Evolutionary conservation across 2,888 invertebrate species (phyloP), one percentile per base, ranked within the genome.

Genomic region (Acheta domesticus): DNA sequence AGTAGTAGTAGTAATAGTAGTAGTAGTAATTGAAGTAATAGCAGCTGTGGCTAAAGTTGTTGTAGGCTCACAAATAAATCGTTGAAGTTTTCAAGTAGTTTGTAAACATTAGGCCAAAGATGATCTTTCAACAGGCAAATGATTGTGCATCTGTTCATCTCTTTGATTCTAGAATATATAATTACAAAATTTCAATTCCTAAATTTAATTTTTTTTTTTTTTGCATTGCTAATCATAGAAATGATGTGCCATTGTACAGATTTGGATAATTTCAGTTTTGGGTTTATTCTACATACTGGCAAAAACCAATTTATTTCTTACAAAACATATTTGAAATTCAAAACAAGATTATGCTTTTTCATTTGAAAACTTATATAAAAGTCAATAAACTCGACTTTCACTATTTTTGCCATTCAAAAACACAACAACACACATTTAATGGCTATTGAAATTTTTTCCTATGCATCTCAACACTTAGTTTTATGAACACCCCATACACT

Each of bases 101-200:
- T 80, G 78, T 82, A 80, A 81, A 80, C 77, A 80, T 82, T 82
- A 82, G 82, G 82, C 82, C 82, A 75, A 80, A 74, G 77, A 81
- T 19, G 79, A 80, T 76, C 78, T 80, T 80, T 80, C 80, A 81
- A 80, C 82, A 80, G 80, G 80, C 76, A 62, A 77, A 79, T 80
- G 82, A 80, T 82, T 82, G 81, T 82, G 81, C 81, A 79, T 79
- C 78, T 79, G 74, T 78, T 79, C 75, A 78, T 80, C 76, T 76
- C 62, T 79, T 79, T 78, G 76, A 77, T 80, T 48, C 74, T 81
- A 81, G 79, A 75, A 78, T 73, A 77, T 76, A 50, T 75, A 79
- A 77, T 75, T 74, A 48, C 79, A 80, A 81, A 76, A 80, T 73
- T 73, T 81, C 81, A 81, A 81, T 80, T 81, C 80, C 77, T 81